Evolutionary conservation across 2,113 vertebrate species (phyloP), one percentile per base, ranked within the genome.

Genomic region (Eclectus roratus): DNA sequence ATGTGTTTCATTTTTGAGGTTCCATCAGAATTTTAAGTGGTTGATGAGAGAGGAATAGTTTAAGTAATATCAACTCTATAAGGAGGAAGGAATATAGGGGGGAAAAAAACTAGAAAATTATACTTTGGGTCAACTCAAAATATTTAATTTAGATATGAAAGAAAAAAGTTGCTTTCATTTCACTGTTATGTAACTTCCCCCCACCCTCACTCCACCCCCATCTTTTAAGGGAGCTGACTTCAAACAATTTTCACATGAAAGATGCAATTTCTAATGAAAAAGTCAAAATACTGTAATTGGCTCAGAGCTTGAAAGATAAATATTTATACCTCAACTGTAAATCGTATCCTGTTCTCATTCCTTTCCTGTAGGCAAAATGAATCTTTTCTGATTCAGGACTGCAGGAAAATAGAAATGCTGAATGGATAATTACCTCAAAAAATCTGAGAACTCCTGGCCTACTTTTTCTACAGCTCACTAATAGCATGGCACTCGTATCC

Each of bases 191-290:
- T 47, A 84, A 74, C 13, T 31, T 44, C 71, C 79, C 13, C 10
- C 17, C 20, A 71, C 14, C 25, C 14, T 60, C 78, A 72, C 13
- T 10, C 17, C 20, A 76, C 9, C 28, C 13, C 60, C 70, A 72
- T 79, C 65, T 39, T 91, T 85, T 82, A 91, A 79, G 21, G 25
- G 13, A 88, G 35, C 9, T 79, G 43, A 72, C 74, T 88, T 93
- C 91, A 91, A 93, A 80, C 35, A 79, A 68, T 68, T 93, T 83
- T 83, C 76, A 91, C 29, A 85, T 73, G 89, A 96, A 94, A 94
- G 55, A 46, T 69, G 18, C 13, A 77, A 83, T 88, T 91, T 92
- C 53, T 65, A 80, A 52, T 31, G 27, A 61, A 73, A 80, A 72
- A 21, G 11, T 82, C 47, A 90, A 76, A 91, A 56, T 5, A 37